Conservation (phyloP, 2,113 vertebrate genomes). For the Neofelis nebulosa region DNA sequence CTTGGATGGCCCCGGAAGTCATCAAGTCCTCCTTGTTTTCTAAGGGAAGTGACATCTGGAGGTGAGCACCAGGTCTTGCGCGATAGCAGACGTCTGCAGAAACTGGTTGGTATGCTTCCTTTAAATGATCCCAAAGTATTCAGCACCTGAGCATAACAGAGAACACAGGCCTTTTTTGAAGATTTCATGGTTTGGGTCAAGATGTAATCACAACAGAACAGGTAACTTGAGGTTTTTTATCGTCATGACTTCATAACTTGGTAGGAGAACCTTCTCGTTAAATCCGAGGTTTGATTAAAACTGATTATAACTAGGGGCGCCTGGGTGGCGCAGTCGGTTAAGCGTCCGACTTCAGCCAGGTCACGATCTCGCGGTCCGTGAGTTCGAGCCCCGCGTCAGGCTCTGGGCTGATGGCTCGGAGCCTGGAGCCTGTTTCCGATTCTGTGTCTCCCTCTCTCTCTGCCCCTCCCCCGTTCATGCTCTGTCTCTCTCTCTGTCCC, state of each 20-base stretch:
- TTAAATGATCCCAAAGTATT: neutral
- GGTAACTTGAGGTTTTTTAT: neutral
- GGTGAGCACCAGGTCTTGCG: constrained; percentile 82
- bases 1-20: constrained; percentile 99
- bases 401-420: no score
- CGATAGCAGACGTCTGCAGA: neutral
- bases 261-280: neutral
- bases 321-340: no score
- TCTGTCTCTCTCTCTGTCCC: no score
- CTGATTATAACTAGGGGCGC: neutral
- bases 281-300: neutral
- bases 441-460: no score
- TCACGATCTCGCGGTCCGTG: no score
- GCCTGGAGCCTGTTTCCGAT: no score
- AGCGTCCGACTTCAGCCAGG: no score
- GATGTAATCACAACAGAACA: neutral
- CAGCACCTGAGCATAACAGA: neutral
- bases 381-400: no score
- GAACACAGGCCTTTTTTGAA: neutral
- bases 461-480: no score
- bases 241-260: neutral
- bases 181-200: neutral
- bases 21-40: constrained; percentile 97
- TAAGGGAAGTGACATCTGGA: constrained; percentile 98
- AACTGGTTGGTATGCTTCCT: accelerated